phyloP scores from a whole-genome alignment of 2,113 vertebrate genomes.

The Terrapene triunguis region DNA sequence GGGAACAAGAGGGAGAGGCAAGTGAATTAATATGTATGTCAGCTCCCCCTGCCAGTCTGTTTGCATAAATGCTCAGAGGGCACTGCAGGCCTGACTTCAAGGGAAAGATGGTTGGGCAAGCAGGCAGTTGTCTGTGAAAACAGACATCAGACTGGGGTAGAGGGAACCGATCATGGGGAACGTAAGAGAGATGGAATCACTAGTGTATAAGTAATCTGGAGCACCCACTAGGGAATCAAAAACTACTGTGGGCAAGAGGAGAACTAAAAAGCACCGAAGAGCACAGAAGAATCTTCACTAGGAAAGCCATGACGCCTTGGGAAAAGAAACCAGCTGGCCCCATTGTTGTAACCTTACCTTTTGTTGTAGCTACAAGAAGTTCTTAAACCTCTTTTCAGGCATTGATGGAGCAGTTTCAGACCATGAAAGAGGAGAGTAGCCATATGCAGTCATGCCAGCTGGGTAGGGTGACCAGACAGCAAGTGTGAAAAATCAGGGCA shows the following conservation, averaged over 20 bases:
- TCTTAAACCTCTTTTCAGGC: neutral
- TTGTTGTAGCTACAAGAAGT: neutral
- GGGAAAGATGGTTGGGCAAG: neutral
- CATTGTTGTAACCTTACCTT: neutral
- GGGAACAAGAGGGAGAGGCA: neutral
- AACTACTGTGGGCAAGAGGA: neutral
- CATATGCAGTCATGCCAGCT: neutral
- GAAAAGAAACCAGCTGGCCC: neutral
- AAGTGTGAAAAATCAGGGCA: too few species aligned
- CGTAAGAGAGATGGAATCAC: neutral
- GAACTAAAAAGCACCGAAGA: neutral
- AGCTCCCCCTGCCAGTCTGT: neutral
- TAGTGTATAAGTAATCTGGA: neutral
- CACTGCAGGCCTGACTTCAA: neutral
- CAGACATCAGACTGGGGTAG: neutral
- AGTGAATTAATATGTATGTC: neutral
- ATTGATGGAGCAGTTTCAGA: neutral
- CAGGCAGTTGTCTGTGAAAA: slow-evolving; percentile 5
- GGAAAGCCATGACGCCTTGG: neutral
- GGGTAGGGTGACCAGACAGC: too few species aligned
- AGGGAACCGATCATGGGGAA: neutral
- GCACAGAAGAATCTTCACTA: neutral
- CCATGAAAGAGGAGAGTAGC: neutral
- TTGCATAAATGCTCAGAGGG: neutral
- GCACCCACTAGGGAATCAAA: neutral